Base-by-base conservation (phyloP, 2,797 vertebrate genomes). In the Sebastes variabilis region DNA sequence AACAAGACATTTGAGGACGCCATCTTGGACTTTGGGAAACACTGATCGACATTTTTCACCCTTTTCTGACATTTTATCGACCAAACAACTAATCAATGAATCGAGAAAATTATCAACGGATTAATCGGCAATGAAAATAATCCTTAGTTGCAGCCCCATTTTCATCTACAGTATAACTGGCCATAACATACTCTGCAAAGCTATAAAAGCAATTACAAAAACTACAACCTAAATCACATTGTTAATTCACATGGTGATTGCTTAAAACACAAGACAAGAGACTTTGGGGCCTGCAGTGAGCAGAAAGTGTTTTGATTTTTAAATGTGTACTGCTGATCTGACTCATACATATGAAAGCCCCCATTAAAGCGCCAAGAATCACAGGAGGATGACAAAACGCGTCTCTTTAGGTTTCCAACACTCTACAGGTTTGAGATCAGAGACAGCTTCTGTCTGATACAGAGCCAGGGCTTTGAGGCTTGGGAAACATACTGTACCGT, bases 301-400 rank as follows among this genome's bases (percentile, higher is more conserved):
- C 56, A 86, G 79, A 90, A 83, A 91, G 82, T 88, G 90, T 90
- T 95, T 93, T 92, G 87, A 88, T 94, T 93, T 93, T 93, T 84
- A 93, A 93, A 93, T 92, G 84, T 83, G 87, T 66, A 72, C 88
- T 66, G 82, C 88, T 89, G 90, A 84, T 93, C 87, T 92, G 93
- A 95, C 89, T 94, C 91, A 94, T 92, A 71, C 91, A 92, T 94
- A 93, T 93, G 90, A 94, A 94, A 94, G 91, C 66, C 73, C 46
- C 81, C 82, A 88, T 92, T 91, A 87, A 93, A 90, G 87, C 52
- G 29, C 55, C 58, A 87, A 90, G 85, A 90, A 82, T 87, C 88
- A 81, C 86, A 88, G 82, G 87, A 88, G 82, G 83, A 81, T 46
- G 74, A 82, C 79, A 54, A 64, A 88, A 87, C 81, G 29, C 1